Conservation (phyloP, 2,888 invertebrate species). For the Automeris io region DNA sequence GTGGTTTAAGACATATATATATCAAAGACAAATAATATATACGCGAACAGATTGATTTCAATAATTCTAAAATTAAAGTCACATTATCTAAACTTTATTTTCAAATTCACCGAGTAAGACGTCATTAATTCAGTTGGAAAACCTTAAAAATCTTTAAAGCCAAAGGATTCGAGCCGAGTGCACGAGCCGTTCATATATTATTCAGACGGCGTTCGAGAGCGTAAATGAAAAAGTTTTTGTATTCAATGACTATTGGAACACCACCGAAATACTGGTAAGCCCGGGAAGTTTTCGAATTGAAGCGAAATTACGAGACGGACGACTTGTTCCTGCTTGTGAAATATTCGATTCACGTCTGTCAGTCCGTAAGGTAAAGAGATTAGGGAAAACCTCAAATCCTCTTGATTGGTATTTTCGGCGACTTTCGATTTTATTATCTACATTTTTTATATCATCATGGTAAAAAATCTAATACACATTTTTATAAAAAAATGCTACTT, state of each 20-base stretch:
- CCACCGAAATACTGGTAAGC: constrained; percentile 64
- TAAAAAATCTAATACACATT: no score
- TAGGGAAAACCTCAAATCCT: constrained; percentile 4
- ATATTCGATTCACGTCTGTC: constrained; percentile 40
- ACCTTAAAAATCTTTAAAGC: constrained; percentile 53
- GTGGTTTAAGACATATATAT: no score
- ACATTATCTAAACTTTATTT: constrained; percentile 3
- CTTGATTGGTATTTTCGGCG: constrained; percentile 3
- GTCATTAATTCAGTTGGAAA: constrained; percentile 58
- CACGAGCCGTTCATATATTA: constrained; percentile 60
- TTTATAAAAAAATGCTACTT: no score
- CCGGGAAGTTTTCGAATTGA: constrained; percentile 53
- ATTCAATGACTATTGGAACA: constrained; percentile 72
- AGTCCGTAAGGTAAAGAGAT: constrained; percentile 13
- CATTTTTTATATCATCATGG: no score
- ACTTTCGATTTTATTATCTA: background rate
- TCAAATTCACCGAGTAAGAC: constrained; percentile 24
- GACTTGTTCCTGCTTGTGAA: constrained; percentile 31
- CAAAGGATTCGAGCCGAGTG: constrained; percentile 39
- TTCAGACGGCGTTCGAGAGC: constrained; percentile 61
- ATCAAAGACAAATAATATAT: no score
- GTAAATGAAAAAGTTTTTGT: constrained; percentile 75
- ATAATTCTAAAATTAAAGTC: constrained; percentile 2
- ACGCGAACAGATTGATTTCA: no score
- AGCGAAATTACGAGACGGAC: constrained; percentile 51